These are phyloP conservation scores for Cossypha dichroa DNA, from an alignment of 2,797 vertebrate genomes.

Conservation along the genomic window DNA sequence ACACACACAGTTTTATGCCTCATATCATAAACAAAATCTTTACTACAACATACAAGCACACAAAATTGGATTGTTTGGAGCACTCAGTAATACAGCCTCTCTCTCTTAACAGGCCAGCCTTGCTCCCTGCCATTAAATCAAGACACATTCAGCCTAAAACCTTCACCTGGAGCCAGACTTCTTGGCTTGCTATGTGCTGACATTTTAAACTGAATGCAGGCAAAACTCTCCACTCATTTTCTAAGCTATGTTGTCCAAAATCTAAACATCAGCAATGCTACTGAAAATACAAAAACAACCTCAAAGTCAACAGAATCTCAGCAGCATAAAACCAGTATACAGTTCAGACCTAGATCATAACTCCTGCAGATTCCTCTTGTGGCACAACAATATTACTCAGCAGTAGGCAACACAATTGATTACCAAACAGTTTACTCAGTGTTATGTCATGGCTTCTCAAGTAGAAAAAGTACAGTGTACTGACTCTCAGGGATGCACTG, in stretches of 20 bases:
- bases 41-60: neutral
- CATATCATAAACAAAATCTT: neutral
- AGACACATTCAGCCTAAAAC: neutral
- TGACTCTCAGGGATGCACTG: neutral
- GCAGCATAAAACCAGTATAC: neutral
- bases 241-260: neutral
- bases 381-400: neutral
- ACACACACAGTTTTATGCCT: neutral
- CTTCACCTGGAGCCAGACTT: neutral
- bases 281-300: neutral
- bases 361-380: neutral
- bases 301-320: neutral
- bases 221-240: neutral
- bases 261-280: neutral
- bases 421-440: neutral
- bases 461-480: neutral
- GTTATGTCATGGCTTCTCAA: neutral
- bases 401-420: neutral
- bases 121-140: neutral
- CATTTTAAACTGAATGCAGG: neutral
- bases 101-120: neutral
- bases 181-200: neutral
- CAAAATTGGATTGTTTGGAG: neutral
- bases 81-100: neutral
- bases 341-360: neutral